Evolutionary conservation across 2,888 invertebrate genomes (phyloP).

Genomic region (Chrysomela aeneicollis): DNA sequence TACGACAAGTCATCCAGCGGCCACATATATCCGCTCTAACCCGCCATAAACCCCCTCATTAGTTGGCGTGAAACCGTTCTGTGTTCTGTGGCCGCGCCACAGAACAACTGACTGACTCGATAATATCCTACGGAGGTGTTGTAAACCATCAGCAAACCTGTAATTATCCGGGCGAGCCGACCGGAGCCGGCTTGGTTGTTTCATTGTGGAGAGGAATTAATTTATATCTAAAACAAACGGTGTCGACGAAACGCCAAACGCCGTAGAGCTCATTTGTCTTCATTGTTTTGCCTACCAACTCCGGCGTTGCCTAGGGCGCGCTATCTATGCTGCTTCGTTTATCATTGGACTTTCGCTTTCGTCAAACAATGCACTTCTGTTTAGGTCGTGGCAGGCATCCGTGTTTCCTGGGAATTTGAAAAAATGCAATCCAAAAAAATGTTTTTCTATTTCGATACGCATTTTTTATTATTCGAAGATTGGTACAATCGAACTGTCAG

Average conservation of each 20-base stretch:
- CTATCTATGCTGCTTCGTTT: too few relatives aligned
- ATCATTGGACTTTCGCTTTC: too few relatives aligned
- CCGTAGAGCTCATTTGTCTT: not conserved
- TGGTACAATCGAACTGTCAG: too few relatives aligned
- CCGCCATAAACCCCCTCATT: constrained; percentile 47
- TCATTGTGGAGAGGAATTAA: constrained; percentile 25
- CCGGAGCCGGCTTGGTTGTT: constrained; percentile 38
- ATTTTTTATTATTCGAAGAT: too few relatives aligned
- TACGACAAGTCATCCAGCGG: constrained; percentile 45
- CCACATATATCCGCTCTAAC: constrained; percentile 48
- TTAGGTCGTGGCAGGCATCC: too few relatives aligned
- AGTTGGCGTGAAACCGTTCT: constrained; percentile 19
- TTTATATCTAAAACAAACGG: constrained; percentile 1
- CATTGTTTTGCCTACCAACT: too few relatives aligned
- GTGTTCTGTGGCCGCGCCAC: constrained; percentile 11
- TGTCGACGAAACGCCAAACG: not conserved
- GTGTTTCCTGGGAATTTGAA: too few relatives aligned
- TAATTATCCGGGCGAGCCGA: constrained; percentile 46
- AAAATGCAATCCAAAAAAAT: too few relatives aligned
- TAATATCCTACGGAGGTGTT: constrained; percentile 38
- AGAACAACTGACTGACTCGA: constrained; percentile 26
- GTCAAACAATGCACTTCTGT: too few relatives aligned
- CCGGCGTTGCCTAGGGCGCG: too few relatives aligned
- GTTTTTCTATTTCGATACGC: too few relatives aligned
- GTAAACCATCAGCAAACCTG: constrained; percentile 42